Base-by-base conservation (phyloP, 2,113 vertebrate species). In the Anseranas semipalmata region DNA sequence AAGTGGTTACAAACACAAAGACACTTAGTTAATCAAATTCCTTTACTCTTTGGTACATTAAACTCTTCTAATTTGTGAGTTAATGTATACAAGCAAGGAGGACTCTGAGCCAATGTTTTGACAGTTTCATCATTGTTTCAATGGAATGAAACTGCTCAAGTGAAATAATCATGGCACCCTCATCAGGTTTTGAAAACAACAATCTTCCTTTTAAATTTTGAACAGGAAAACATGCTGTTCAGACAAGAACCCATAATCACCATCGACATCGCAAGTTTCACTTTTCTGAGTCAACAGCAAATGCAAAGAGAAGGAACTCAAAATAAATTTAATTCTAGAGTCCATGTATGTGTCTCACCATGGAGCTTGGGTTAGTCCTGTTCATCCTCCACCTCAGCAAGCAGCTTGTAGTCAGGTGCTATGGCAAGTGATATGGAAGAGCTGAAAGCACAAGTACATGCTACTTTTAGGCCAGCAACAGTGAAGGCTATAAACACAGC, bases 171-270 rank as follows among this genome's bases (percentile, higher is more conserved):
- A 53, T 13, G 25, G 50, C 35, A 90, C 19, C 15, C 35, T 53
- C 48, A 56, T 62, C 21, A 46, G 12, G 67, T 37, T 84, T 84
- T 93, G 65, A 93, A 96, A 97, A 94, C 32, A 90, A 13, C 17
- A 68, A 56, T 74, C 65, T 83, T 93, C 20, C 16, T 78, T 95
- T 86, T 63, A 60, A 55, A 35, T 75, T 89, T 39, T 80, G 35
- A 86, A 56, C 19, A 56, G 25, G 27, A 95, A 93, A 93, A 89
- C 5, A 10, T 9, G 4, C 30, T 93, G 30, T 65, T 78, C 45
- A 89, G 72, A n/a, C 39, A 84, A 86, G 24, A 84, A 41, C 43
- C 37, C 62, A 45, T 71, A 52, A 71, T 74, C 55, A 48, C 52
- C 68, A 74, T 21, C 46, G 74, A 50, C 21, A 72, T 53, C 73